Evolutionary conservation across 2,888 invertebrate genomes (phyloP).

Genomic region (Chloroclysta siterata): DNA sequence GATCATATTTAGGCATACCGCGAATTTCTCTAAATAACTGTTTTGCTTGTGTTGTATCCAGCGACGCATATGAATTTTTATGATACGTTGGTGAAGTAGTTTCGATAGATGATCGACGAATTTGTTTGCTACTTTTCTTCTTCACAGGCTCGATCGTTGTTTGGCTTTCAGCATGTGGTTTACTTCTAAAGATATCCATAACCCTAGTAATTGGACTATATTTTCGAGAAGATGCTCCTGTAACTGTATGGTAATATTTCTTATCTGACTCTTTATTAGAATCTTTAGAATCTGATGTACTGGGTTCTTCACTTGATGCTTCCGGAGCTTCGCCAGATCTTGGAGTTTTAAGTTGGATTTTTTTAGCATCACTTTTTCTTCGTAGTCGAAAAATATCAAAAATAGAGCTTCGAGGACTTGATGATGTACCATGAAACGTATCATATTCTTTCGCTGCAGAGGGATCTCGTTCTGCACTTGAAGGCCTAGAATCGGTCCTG

Average conservation of each 20-base stretch:
- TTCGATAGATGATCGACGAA: conserved; percentile 76
- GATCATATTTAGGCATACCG: conserved; percentile 79
- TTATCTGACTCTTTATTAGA: conserved; percentile 78
- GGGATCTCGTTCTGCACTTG: conserved; percentile 74
- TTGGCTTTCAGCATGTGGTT: conserved; percentile 68
- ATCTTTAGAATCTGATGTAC: conserved; percentile 65
- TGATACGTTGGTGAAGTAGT: conserved; percentile 81
- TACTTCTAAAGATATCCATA: conserved; percentile 79
- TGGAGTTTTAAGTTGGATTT: conserved; percentile 61
- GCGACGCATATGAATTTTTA: conserved; percentile 79
- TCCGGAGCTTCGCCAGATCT: conserved; percentile 72
- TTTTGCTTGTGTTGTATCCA: conserved; percentile 78
- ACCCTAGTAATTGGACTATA: conserved; percentile 81
- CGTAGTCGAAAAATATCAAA: conserved; percentile 81
- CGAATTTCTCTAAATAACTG: conserved; percentile 79
- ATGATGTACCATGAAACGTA: conserved; percentile 80
- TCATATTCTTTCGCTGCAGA: conserved; percentile 73
- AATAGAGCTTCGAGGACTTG: conserved; percentile 80
- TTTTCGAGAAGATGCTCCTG: conserved; percentile 77
- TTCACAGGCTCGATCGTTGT: conserved; percentile 62
- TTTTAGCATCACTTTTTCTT: conserved; percentile 79
- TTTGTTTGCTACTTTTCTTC: conserved; percentile 70
- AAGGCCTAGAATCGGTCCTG: conserved; percentile 65
- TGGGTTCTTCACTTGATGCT: conserved; percentile 62
- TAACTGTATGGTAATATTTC: conserved; percentile 82